These are phyloP conservation scores for Napeogenes sylphis DNA, from an alignment of 2,888 invertebrate genomes.

Conservation along the genomic window DNA sequence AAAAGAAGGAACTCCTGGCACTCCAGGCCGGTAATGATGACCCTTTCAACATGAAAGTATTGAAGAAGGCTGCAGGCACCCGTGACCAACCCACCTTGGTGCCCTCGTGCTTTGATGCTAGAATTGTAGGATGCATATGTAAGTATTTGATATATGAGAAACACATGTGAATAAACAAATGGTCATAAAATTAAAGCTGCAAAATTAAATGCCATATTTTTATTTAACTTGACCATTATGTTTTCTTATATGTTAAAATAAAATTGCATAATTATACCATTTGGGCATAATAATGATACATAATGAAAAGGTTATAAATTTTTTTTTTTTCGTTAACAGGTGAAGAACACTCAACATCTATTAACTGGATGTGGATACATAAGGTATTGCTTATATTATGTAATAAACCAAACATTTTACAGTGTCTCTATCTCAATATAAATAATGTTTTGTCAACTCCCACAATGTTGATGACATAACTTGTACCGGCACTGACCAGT, in stretches of 20 bases:
- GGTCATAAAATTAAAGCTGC: background rate
- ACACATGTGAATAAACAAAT: background rate
- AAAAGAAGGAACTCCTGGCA: conserved; percentile 92
- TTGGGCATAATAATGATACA: background rate
- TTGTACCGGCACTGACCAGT: no score
- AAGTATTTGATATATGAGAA: conserved; percentile 42
- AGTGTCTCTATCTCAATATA: background rate
- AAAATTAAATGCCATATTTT: background rate
- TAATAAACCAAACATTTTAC: no score
- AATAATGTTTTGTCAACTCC: background rate
- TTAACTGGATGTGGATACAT: conserved; percentile 98
- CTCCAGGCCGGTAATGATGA: conserved; percentile 92
- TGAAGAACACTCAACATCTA: conserved; percentile 92
- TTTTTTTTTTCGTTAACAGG: no score
- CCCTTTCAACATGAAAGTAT: conserved; percentile 89
- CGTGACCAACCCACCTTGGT: conserved; percentile 91
- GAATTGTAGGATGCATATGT: conserved; percentile 97
- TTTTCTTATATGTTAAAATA: background rate
- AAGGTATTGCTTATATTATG: conserved; percentile 55
- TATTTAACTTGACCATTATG: background rate
- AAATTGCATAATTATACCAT: no score
- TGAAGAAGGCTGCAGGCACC: conserved; percentile 89
- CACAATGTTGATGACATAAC: background rate
- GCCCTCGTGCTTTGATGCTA: conserved; percentile 92
- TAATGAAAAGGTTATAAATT: background rate